Conservation (phyloP, 1,140 invertebrate genomes). For the Hypsibius dujardini region DNA sequence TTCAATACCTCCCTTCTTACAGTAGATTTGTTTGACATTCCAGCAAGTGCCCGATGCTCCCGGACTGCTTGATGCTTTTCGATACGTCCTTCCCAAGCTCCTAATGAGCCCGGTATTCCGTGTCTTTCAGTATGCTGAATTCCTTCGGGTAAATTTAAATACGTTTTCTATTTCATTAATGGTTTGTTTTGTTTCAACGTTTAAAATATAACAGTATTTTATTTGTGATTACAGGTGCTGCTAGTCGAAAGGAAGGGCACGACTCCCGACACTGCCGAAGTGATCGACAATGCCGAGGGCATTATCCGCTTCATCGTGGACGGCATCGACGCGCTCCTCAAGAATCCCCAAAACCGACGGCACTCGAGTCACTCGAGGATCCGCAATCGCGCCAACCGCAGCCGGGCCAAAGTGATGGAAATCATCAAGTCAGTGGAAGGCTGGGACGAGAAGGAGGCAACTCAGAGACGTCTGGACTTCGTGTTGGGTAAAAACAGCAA, state of each 20-base stretch:
- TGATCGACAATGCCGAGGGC: background rate
- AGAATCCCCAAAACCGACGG: background rate
- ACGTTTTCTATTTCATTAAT: conserved; percentile 17
- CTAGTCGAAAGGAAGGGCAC: background rate
- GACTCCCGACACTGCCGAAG: background rate
- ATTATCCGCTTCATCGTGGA: background rate
- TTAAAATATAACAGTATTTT: background rate
- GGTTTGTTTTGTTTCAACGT: background rate
- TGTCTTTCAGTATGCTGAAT: conserved; percentile 86
- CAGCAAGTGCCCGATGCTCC: conserved; percentile 54
- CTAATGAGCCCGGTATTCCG: conserved; percentile 83
- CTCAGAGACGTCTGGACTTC: conserved; percentile 88
- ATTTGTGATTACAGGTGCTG: background rate
- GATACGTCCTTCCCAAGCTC: conserved; percentile 90
- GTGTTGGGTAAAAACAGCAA: conserved; percentile 48
- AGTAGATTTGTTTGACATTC: background rate
- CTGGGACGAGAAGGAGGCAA: conserved; percentile 79
- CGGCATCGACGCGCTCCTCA: background rate
- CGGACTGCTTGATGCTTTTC: conserved; percentile 79
- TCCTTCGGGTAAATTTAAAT: conserved; percentile 53
- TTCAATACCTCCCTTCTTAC: too few species aligned
- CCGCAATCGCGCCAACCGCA: background rate
- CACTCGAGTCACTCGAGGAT: background rate
- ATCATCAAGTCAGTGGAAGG: conserved; percentile 78
- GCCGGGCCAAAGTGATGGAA: conserved; percentile 53